phyloP scores from a whole-genome alignment of 2,113 vertebrate genomes.

The Turdus rufiventris region DNA sequence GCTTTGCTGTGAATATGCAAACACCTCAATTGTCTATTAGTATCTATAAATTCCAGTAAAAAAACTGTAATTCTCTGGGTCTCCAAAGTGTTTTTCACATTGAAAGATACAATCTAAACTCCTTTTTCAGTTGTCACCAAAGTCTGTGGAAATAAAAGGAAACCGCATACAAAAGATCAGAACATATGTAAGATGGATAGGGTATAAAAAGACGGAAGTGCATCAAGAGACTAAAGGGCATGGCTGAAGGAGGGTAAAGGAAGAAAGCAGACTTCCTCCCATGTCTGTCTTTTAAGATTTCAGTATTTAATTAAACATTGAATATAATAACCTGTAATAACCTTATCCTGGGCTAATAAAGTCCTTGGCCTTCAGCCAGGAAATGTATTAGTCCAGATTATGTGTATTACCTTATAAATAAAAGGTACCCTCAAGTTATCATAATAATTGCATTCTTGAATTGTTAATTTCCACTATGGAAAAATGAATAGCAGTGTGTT shows the following conservation, averaged over 20 bases:
- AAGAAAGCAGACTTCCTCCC: background rate
- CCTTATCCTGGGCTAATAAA: background rate
- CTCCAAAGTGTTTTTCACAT: background rate
- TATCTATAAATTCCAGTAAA: background rate
- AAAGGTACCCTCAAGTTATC: background rate
- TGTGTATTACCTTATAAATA: conserved; percentile 14
- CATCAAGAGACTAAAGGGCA: background rate
- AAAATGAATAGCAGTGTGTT: background rate
- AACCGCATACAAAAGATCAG: background rate
- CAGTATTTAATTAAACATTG: conserved; percentile 45
- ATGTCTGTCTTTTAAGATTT: background rate
- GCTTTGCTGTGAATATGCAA: background rate
- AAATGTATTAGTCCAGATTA: conserved; percentile 36
- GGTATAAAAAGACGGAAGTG: background rate
- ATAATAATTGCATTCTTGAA: background rate
- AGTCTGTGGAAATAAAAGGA: background rate
- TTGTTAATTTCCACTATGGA: background rate
- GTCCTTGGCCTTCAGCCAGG: background rate
- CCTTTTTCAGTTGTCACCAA: background rate
- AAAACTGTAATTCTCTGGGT: background rate
- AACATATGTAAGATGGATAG: background rate
- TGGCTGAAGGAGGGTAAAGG: background rate
- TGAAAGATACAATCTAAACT: background rate
- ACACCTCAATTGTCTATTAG: background rate
- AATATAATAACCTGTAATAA: conserved; percentile 11